Base-by-base conservation (phyloP, 2,797 vertebrate species). In the Xyrichtys novacula region DNA sequence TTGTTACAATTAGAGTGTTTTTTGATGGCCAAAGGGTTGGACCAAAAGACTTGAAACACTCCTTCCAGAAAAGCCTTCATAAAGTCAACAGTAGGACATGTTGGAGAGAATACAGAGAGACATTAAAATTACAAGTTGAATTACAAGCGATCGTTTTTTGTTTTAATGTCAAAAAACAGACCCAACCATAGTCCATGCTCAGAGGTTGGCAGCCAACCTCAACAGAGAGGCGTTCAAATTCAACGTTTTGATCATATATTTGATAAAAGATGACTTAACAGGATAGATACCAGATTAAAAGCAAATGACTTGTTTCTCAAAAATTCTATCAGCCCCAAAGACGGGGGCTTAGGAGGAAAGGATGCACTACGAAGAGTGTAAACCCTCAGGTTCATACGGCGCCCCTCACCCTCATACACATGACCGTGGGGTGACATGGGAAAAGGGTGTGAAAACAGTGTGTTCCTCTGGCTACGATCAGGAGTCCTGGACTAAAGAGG, bases 381-480 rank as follows among this genome's bases (percentile, higher is more conserved):
- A 26, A 32, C 42, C 44, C 20, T 43, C 15, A 5, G 29, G 49
- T 62, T 14, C 17, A 61, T 11, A 15, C 1, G 29, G 26, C 14
- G 39, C 26, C 25, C 36, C 31, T 65, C 6, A 5, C 15, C 47
- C n/a, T 26, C 12, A 39, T 11, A 31, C 53, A 38, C 59, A 60
- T 34, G 23, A 69, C 42, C 4, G 4, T 19, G 68, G 64, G 43
- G 42, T 57, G 22, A 70, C 52, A 74, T 62, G 62, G 28, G 54
- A 55, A 81, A 34, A 74, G 39, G 34, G 61, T 60, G 68, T 74
- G 63, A 81, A 81, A 82, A 83, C 75, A 57, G 28, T 44, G 66
- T 54, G 67, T 66, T 79, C 69, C 62, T 64, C 67, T 63, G 44
- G 69, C 71, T 62, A 65, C 66, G 76, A 66, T 78, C 60, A 78